Conservation (phyloP, 2,888 invertebrate genomes). For the Laspeyria flexula region DNA sequence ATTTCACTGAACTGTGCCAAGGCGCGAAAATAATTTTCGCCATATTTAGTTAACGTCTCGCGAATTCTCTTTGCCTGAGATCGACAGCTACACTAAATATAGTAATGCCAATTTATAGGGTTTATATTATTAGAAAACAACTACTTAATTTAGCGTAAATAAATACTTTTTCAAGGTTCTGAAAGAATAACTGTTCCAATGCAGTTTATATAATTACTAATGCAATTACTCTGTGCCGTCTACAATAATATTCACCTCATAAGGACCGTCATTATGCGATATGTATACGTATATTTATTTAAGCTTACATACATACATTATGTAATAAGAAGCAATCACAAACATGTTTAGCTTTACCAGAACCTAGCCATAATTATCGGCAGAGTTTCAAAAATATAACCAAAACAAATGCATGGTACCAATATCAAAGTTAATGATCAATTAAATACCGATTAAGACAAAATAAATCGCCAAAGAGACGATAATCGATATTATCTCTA, state of each 20-base stretch:
- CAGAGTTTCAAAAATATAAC: too few relatives aligned
- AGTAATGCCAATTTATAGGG: too few relatives aligned
- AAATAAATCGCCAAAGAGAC: slow-evolving; percentile 26
- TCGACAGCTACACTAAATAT: neutral
- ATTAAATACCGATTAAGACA: slow-evolving; percentile 28
- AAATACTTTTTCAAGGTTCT: too few relatives aligned
- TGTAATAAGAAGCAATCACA: slow-evolving; percentile 30
- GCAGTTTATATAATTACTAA: too few relatives aligned
- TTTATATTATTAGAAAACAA: too few relatives aligned
- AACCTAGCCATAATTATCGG: too few relatives aligned
- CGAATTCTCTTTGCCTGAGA: neutral
- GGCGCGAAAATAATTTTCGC: neutral
- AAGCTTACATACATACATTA: too few relatives aligned
- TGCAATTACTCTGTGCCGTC: slow-evolving; percentile 16
- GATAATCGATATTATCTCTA: slow-evolving; percentile 41
- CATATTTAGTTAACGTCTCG: neutral
- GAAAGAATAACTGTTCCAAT: too few relatives aligned
- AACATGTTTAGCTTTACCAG: too few relatives aligned
- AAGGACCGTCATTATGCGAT: slow-evolving; percentile 29
- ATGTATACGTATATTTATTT: slow-evolving; percentile 34
- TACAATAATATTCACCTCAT: slow-evolving; percentile 23
- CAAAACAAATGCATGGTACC: too few relatives aligned
- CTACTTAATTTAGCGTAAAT: too few relatives aligned
- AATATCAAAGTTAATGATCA: slow-evolving; percentile 3
- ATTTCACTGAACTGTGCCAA: slow-evolving; percentile 5